These are phyloP conservation scores for Pentalonia nigronervosa DNA, from an alignment of 1,140 invertebrate genomes.

Conservation along the genomic window DNA sequence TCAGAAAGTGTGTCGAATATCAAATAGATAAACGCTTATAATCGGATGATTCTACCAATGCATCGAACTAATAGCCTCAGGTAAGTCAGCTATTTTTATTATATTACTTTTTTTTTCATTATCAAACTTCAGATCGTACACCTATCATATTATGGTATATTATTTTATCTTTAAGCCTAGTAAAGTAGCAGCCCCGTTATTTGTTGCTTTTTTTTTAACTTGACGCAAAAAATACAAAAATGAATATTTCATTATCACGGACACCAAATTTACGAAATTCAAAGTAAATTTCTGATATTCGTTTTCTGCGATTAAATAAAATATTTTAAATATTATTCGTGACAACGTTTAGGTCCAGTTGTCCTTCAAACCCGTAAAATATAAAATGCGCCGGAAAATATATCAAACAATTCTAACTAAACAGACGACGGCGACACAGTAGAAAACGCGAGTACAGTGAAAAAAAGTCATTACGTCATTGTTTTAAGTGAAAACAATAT, in stretches of 20 bases:
- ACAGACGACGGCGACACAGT: no score
- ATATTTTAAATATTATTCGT: neutral
- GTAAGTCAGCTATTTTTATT: neutral
- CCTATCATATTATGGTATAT: neutral
- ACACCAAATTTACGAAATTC: neutral
- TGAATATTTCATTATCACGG: neutral
- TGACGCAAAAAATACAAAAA: neutral
- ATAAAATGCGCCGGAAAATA: neutral
- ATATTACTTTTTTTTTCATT: neutral
- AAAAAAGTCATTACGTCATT: neutral
- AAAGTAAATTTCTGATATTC: neutral
- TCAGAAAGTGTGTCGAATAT: neutral
- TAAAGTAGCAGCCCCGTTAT: neutral
- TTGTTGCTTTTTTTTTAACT: neutral
- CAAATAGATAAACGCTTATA: neutral
- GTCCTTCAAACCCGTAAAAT: neutral
- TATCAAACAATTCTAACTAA: neutral
- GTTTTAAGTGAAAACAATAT: neutral
- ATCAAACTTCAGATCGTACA: neutral
- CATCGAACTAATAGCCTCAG: neutral
- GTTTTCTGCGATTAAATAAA: neutral
- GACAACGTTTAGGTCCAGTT: neutral
- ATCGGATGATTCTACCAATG: neutral
- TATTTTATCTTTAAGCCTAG: neutral
- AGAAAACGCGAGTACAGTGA: neutral